Percentiles rank a stretch among this genome's conserved stretches.
These are phyloP conservation scores for Tetranychus urticae DNA, from an alignment of 1,140 invertebrate species.

Conservation along the genomic window DNA sequence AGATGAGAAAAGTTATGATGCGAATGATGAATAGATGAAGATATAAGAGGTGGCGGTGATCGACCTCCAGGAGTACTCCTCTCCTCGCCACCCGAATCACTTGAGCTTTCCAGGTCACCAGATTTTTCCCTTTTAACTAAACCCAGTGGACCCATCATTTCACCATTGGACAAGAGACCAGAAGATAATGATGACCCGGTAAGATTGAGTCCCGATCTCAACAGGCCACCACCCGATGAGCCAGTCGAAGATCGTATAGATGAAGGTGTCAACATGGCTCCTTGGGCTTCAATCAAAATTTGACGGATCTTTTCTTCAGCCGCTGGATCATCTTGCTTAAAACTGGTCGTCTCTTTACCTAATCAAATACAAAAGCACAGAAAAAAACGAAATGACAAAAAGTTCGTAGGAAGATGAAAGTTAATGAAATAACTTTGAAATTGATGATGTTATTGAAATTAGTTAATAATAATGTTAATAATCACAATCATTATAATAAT, in stretches of 20 bases:
- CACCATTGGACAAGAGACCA: background rate
- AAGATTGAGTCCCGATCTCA: no score
- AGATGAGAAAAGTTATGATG: no score
- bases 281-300: slow-evolving; percentile 62
- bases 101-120: no score
- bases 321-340: slow-evolving; percentile 34
- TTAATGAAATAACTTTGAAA: background rate
- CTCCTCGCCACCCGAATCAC: no score
- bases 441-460: no score
- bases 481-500: no score
- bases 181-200: no score
- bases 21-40: no score
- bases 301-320: slow-evolving; percentile 79
- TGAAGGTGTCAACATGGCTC: slow-evolving; percentile 21
- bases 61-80: no score
- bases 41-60: no score
- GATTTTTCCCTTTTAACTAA: background rate
- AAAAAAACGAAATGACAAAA: background rate
- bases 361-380: background rate
- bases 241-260: background rate
- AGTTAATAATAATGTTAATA: no score
- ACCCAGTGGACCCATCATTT: background rate
- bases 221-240: background rate
- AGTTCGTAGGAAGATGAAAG: background rate
- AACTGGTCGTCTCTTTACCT: slow-evolving; percentile 41